phyloP scores from a whole-genome alignment of 2,888 invertebrate genomes.

The Aricia artaxerxes region DNA sequence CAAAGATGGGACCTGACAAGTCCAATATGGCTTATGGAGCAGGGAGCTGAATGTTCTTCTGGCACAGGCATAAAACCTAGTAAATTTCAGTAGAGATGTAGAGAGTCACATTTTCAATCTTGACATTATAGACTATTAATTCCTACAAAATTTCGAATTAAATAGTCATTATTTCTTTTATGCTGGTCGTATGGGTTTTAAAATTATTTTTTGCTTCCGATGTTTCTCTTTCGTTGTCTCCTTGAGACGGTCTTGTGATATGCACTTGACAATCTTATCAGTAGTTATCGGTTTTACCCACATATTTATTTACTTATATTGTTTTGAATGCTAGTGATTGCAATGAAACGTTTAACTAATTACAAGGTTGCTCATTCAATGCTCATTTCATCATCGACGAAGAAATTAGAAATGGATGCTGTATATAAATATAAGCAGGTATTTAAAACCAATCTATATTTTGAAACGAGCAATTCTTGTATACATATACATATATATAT shows the following conservation, averaged over 20 bases:
- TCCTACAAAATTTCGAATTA: background rate
- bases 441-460: background rate
- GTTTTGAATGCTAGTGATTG: background rate
- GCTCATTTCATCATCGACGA: background rate
- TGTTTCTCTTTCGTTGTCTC: background rate
- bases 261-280: conserved; percentile 11
- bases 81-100: too few species aligned
- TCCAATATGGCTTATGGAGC: too few species aligned
- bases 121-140: too few species aligned
- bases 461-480: too few species aligned
- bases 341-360: background rate
- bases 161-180: background rate
- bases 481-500: too few species aligned
- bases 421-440: background rate
- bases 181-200: background rate
- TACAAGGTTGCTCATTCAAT: background rate
- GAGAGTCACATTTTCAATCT: too few species aligned
- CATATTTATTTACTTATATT: background rate
- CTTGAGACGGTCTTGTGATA: conserved; percentile 1
- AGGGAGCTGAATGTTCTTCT: too few species aligned
- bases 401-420: background rate
- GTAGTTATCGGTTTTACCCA: background rate
- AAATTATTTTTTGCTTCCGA: background rate
- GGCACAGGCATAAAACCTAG: too few species aligned
- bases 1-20: too few species aligned